Conservation (phyloP, 30 jellyfish, hydroid and myxozoan species). For the Haliclystus octoradiatus region DNA sequence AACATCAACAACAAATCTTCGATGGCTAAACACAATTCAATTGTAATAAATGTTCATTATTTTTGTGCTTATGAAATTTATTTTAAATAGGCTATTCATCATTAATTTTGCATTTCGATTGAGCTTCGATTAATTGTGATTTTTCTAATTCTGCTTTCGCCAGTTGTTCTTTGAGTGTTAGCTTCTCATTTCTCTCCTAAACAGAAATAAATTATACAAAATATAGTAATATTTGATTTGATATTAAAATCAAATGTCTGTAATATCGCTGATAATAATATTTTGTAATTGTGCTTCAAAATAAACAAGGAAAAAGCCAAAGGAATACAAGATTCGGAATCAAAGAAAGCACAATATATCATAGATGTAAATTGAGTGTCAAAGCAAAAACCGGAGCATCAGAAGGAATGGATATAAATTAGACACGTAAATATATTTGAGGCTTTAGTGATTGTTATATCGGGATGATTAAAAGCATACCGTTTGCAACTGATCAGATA, state of each 20-base stretch:
- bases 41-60: no score
- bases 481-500: conserved; percentile 76
- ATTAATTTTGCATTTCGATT: no score
- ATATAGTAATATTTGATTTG: neutral
- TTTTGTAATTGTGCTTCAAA: neutral
- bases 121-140: conserved; percentile 50
- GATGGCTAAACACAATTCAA: neutral
- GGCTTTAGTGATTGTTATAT: no score
- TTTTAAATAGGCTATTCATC: no score
- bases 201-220: neutral
- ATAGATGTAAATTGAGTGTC: conserved; percentile 2
- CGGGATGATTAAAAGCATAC: conserved; percentile 27
- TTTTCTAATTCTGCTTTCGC: conserved; percentile 62
- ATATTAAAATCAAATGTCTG: neutral
- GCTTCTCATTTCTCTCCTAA: conserved; percentile 77
- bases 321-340: neutral
- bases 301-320: neutral
- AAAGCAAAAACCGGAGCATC: neutral
- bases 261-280: neutral
- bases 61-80: no score
- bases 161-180: conserved; percentile 48
- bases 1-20: neutral
- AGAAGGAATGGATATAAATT: neutral
- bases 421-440: no score
- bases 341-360: no score